Evolutionary conservation across 1,140 invertebrate genomes (phyloP).

Genomic region (Hermetia illucens): DNA sequence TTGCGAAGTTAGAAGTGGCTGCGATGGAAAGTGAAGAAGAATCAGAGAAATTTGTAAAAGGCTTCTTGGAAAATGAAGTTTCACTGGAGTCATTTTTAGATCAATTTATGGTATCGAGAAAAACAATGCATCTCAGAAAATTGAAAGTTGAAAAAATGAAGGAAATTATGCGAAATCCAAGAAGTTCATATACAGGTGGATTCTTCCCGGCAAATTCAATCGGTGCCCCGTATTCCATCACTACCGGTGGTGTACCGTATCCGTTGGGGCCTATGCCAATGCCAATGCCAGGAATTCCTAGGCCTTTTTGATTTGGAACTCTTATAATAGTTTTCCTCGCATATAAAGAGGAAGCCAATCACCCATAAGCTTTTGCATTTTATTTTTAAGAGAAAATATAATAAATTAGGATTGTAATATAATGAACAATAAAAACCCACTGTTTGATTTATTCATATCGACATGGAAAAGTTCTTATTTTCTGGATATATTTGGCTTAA

Average conservation of each 20-base stretch:
- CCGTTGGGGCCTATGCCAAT: conserved; percentile 36
- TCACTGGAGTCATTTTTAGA: conserved; percentile 67
- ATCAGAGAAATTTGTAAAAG: conserved; percentile 63
- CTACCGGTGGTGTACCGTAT: conserved; percentile 30
- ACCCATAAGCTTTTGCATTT: too few relatives aligned
- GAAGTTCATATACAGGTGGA: conserved; percentile 4
- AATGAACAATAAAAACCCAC: too few relatives aligned
- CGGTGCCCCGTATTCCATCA: conserved; percentile 3
- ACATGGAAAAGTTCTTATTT: too few relatives aligned
- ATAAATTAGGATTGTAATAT: too few relatives aligned
- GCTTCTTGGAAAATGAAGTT: conserved; percentile 56
- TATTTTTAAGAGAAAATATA: too few relatives aligned
- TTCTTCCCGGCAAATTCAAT: conserved; percentile 14
- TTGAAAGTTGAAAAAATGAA: conserved; percentile 78
- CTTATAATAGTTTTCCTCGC: too few relatives aligned
- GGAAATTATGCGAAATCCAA: conserved; percentile 47
- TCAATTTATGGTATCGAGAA: conserved; percentile 55
- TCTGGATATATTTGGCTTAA: too few relatives aligned
- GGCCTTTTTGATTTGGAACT: too few relatives aligned
- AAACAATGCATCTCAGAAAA: conserved; percentile 62
- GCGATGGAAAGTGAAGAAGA: conserved; percentile 78
- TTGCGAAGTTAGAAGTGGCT: conserved; percentile 70
- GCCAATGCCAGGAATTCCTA: conserved; percentile 42
- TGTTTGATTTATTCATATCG: too few relatives aligned
- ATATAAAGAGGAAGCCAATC: too few relatives aligned